Evolutionary conservation across 2,113 vertebrate species (phyloP).

Genomic region (Xiphorhynchus elegans): DNA sequence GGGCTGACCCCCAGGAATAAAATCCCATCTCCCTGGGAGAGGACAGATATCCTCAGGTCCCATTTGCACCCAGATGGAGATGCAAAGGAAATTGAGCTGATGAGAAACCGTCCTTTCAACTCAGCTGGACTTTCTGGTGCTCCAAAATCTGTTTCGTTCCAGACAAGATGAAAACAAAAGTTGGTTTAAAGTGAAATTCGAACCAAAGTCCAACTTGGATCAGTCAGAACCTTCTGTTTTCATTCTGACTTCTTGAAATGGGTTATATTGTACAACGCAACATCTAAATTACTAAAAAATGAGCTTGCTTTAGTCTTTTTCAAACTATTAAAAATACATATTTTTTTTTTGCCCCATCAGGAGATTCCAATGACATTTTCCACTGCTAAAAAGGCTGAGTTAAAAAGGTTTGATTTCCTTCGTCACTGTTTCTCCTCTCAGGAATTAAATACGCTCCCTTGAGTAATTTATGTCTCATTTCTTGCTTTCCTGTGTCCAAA

Average conservation of each 20-base stretch:
- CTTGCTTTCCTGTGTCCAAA: neutral
- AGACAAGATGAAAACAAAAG: neutral
- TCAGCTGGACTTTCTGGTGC: neutral
- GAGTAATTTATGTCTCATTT: neutral
- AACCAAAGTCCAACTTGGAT: neutral
- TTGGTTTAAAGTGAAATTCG: neutral
- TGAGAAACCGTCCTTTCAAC: neutral
- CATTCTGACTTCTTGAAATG: neutral
- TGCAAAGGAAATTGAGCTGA: neutral
- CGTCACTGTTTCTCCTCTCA: neutral
- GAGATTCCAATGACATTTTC: neutral
- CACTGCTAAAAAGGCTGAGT: neutral
- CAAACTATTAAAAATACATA: neutral
- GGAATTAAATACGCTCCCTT: neutral
- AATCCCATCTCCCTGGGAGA: neutral
- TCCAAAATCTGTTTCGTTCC: neutral
- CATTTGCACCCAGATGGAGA: no score
- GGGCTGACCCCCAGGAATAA: neutral
- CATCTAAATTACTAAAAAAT: neutral
- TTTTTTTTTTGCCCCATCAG: rapidly evolving
- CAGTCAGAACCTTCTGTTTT: neutral
- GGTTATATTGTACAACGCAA: neutral
- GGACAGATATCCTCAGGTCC: neutral
- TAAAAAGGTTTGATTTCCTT: neutral
- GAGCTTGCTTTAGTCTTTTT: neutral